phyloP scores from a whole-genome alignment of 2,888 invertebrate species.

The Cenopis cana region DNA sequence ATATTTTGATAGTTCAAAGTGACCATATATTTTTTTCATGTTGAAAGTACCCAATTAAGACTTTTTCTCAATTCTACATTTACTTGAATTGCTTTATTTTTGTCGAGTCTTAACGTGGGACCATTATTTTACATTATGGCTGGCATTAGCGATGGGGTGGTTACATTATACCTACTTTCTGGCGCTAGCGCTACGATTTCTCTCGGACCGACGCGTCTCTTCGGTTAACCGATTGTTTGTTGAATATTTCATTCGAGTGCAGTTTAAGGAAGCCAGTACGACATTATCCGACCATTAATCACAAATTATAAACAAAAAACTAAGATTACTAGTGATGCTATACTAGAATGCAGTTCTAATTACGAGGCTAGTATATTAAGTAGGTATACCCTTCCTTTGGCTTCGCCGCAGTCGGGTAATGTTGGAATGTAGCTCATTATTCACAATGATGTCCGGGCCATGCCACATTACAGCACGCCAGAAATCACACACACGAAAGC shows the following conservation, averaged over 20 bases:
- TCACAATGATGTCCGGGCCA: conserved; percentile 63
- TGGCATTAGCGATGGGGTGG: conserved; percentile 28
- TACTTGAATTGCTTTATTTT: not conserved
- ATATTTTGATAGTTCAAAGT: no score
- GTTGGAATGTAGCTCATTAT: conserved; percentile 56
- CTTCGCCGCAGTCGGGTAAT: conserved; percentile 35
- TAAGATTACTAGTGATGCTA: conserved; percentile 34
- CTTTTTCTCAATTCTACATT: not conserved
- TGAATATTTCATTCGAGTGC: conserved; percentile 46
- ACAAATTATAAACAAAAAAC: conserved; percentile 54
- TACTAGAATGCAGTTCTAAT: conserved; percentile 65
- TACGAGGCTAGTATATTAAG: conserved; percentile 57
- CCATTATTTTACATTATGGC: not conserved
- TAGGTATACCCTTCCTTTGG: conserved; percentile 32
- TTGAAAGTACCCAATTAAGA: not conserved
- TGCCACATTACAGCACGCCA: conserved; percentile 67
- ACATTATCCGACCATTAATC: conserved; percentile 59
- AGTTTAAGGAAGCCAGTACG: conserved; percentile 49
- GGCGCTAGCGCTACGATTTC: conserved; percentile 14
- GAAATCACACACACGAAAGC: conserved; percentile 49
- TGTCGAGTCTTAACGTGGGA: not conserved
- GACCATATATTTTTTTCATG: no score
- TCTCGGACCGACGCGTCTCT: conserved; percentile 24
- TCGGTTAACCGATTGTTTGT: conserved; percentile 28
- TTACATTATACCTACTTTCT: conserved; percentile 36